Conservation (phyloP, 2,797 vertebrate genomes). For the Craterocephalus amniculus region DNA sequence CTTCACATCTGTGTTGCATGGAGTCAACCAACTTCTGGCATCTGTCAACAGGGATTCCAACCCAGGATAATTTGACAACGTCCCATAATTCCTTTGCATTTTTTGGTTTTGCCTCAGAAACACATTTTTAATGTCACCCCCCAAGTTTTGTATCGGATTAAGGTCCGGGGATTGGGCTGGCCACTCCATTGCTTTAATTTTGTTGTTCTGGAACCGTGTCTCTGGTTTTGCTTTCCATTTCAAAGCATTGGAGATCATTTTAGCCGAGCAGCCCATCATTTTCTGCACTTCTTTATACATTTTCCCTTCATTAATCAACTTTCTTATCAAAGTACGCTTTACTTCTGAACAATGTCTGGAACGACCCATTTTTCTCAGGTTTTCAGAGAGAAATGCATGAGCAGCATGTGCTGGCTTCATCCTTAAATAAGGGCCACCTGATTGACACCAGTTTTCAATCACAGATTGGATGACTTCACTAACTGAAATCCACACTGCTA, state of each 20-base stretch:
- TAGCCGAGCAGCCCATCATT: background rate
- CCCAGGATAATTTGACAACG: too few species aligned
- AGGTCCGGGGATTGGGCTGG: background rate
- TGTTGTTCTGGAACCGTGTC: conserved; percentile 19
- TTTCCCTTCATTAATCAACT: background rate
- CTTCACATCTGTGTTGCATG: conserved; percentile 14
- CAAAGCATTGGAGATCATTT: background rate
- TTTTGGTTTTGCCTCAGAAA: conserved; percentile 31
- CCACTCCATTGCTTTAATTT: conserved; percentile 6
- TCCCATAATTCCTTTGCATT: background rate
- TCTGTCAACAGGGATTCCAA: conserved; percentile 29
- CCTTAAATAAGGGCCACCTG: background rate
- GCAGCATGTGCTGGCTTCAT: background rate
- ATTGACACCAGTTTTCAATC: background rate
- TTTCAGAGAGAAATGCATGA: background rate
- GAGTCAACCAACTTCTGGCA: conserved; percentile 25
- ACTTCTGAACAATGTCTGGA: background rate
- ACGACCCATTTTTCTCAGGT: background rate
- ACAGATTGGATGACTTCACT: background rate
- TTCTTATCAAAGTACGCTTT: background rate
- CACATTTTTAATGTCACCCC: background rate
- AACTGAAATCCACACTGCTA: background rate
- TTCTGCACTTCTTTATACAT: background rate
- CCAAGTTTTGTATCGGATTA: background rate
- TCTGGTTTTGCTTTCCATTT: background rate